Evolutionary conservation across 2,888 invertebrate genomes (phyloP), one percentile per base, ranked within the genome.

Genomic region (Steinernema carpocapsae): DNA sequence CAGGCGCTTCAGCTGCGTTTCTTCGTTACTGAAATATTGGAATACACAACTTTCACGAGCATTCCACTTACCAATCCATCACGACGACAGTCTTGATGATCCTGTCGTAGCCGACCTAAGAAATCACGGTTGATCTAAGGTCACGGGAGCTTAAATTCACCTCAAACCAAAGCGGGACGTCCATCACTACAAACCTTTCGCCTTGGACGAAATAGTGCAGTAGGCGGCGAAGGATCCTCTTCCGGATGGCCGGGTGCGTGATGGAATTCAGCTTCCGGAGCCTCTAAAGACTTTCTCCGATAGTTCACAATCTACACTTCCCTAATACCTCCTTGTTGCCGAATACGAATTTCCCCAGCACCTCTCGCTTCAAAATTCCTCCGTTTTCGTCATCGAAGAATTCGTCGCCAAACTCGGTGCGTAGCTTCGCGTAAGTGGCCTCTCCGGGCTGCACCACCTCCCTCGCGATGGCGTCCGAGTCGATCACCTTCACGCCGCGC

Each of bases 391-490:
- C 84, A 72, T 84, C 84, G 71, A 86, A 86, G 71, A 76, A 85
- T 42, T 82, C 82, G 19, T 76, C 73, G 6, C 84, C 86, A 71
- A 86, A 86, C 64, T 81, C 84, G 1, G 71, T 74, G 12, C 85
- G 76, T n/a, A 86, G 74, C 70, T 76, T 59, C 1, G 71, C 56
- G 73, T 85, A 84, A 0, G 85, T 81, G 2, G 79, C 72, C 48
- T 76, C 77, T 26, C 86, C 86, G 7, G 86, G 86, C 46, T 81
- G 72, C n/a, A 86, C 86, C 19, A 86, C 86, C 76, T 84, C 75
- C 76, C 85, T 77, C 3, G 86, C 86, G n/a, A 86, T 79, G 29
- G 78, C 73, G 76, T 86, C 86, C 4, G 86, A 84, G 74, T 86
- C 86, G 56, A 86, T 80, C 6, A 86, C 79, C 14, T 80, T 77